Conservation (phyloP, 35 echinoderm and acorn worm genomes). For the Ptychodera flava region DNA sequence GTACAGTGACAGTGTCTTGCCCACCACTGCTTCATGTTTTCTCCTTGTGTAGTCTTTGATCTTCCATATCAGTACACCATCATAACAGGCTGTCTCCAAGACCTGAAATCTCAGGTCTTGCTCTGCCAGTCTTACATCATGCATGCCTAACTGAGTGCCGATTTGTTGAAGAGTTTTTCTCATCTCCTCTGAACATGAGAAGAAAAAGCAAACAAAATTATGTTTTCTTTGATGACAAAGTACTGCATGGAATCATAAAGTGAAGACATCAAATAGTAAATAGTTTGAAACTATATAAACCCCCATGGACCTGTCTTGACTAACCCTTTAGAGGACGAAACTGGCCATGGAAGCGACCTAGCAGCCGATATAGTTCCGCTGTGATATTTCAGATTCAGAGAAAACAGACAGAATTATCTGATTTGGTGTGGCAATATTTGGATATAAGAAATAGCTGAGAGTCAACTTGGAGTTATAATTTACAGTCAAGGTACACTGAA, state of each 20-base stretch:
- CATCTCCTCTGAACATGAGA: not conserved
- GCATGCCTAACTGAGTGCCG: slow-evolving; percentile 48
- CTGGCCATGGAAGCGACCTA: too few species aligned
- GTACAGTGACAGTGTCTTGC: slow-evolving; percentile 90
- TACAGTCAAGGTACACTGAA: too few species aligned
- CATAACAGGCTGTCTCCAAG: slow-evolving; percentile 71
- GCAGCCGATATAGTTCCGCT: too few species aligned
- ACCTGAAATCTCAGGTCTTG: slow-evolving; percentile 86
- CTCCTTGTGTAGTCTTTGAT: slow-evolving; percentile 79
- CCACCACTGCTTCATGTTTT: slow-evolving; percentile 75
- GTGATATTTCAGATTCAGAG: too few species aligned
- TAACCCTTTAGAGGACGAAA: not conserved
- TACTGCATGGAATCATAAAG: not conserved
- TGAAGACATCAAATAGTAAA: not conserved
- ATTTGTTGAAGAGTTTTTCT: not conserved
- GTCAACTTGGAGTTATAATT: too few species aligned
- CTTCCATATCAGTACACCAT: slow-evolving; percentile 90
- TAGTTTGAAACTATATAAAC: not conserved
- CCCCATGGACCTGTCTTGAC: not conserved
- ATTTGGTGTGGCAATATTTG: too few species aligned
- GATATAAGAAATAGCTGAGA: too few species aligned
- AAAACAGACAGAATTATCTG: too few species aligned
- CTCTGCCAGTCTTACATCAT: slow-evolving; percentile 78
- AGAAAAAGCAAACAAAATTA: not conserved
- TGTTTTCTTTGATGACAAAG: not conserved